Evolutionary conservation across 2,888 invertebrate species (phyloP).

Genomic region (Pterobdella sp.): DNA sequence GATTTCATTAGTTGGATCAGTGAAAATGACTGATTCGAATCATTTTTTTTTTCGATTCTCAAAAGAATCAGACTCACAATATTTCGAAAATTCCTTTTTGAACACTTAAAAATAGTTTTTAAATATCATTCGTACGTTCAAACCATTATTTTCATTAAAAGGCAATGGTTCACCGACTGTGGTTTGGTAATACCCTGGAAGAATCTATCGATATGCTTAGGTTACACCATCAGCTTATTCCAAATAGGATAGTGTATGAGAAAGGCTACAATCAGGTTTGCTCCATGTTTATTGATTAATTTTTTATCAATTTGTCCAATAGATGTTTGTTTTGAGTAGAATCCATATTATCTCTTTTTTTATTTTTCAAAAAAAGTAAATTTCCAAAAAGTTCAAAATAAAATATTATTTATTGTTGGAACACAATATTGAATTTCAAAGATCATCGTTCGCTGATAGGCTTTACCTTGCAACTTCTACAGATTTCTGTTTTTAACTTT

Average conservation of each 20-base stretch:
- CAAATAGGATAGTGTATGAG: slow-evolving; percentile 65
- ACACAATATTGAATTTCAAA: background rate
- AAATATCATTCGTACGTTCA: too few species aligned
- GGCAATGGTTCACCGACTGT: slow-evolving; percentile 55
- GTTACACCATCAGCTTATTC: slow-evolving; percentile 75
- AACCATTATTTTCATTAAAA: too few species aligned
- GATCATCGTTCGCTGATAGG: background rate
- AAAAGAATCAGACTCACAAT: too few species aligned
- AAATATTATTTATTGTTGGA: background rate
- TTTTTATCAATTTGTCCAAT: background rate
- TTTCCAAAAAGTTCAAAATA: background rate
- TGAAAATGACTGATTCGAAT: too few species aligned
- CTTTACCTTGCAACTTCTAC: background rate
- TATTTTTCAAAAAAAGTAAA: background rate
- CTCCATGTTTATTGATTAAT: background rate
- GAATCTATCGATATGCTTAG: slow-evolving; percentile 71
- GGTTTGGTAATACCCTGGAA: slow-evolving; percentile 69
- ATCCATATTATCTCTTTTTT: background rate
- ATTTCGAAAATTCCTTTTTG: too few species aligned
- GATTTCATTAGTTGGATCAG: too few species aligned
- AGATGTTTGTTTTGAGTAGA: background rate
- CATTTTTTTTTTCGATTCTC: too few species aligned
- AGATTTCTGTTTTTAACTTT: too few species aligned
- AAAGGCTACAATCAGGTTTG: slow-evolving; percentile 22
- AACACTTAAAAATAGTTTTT: too few species aligned